These are phyloP conservation scores for Dipus sagitta DNA, from an alignment of 2,797 vertebrate genomes.

Conservation along the genomic window DNA sequence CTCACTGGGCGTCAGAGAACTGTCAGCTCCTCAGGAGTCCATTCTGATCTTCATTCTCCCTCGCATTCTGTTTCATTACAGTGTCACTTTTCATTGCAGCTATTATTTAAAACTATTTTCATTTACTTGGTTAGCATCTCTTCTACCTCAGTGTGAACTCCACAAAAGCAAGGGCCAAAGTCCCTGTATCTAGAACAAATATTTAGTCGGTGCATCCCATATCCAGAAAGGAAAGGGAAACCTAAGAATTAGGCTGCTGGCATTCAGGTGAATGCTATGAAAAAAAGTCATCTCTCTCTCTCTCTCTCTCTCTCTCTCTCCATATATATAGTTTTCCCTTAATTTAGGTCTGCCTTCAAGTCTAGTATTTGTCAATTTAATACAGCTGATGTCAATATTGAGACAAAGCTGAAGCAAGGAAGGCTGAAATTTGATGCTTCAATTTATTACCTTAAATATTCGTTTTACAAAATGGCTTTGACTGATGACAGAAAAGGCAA, in stretches of 20 bases:
- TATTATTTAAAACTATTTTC: constrained; percentile 1
- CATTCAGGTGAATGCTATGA: neutral
- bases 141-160: neutral
- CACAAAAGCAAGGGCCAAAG: neutral
- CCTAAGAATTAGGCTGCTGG: neutral
- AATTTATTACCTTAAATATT: neutral
- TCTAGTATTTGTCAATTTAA: neutral
- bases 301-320: no score
- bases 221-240: neutral
- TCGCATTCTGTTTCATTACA: neutral
- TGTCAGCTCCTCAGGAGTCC: neutral
- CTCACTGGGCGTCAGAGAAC: fast-evolving
- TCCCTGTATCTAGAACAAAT: neutral
- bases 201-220: neutral
- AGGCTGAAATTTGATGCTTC: neutral
- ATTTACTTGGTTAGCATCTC: neutral
- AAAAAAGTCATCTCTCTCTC: neutral
- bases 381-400: neutral
- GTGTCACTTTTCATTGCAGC: neutral
- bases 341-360: neutral
- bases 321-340: neutral
- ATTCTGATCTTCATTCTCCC: neutral
- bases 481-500: constrained; percentile 59
- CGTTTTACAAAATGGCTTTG: neutral
- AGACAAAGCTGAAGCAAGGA: neutral